Evolutionary conservation across 2,113 vertebrate genomes (phyloP), one percentile per base, ranked within the genome.

Genomic region (Chroicocephalus ridibundus): DNA sequence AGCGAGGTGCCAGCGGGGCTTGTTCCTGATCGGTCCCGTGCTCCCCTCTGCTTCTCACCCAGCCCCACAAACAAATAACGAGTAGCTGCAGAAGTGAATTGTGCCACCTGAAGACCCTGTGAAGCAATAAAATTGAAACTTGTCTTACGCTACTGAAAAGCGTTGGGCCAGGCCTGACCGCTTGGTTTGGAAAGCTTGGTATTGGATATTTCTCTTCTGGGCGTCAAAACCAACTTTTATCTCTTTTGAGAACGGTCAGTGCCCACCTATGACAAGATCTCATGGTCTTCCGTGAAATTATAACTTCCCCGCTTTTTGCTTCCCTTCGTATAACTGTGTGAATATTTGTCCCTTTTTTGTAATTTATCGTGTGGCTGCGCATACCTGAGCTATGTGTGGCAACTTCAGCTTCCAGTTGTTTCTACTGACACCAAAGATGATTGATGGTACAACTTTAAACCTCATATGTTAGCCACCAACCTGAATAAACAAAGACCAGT

Each of bases 401-500:
- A 62, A 6, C 88, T 54, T 65, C 87, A 90, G 89, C 93, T 62
- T 77, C 78, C 54, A 11, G 40, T 66, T 82, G 31, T 76, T 86
- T 79, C 86, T 71, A 2, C 82, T 72, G 92, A 79, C 86, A 82
- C 86, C 89, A 49, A 5, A 88, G 82, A 79, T 96, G 94, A 96
- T 95, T 96, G 87, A 96, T 96, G 91, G 79, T 55, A 75, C 24
- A 94, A 62, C 86, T 86, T 64, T 60, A 87, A 92, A 90, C 91
- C 84, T 94, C 93, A 68, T 91, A 81, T 90, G 71, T 91, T 78
- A 90, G 42, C 83, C 91, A 93, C 89, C 94, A 95, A 96, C 94
- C 96, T 95, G 96, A 96, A 94, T 95, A 96, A 97, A 96, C 96
- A 97, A 95, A 96, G 93, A 81, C 32, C 68, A 93, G 34, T 26